A percentile compares a stretch with the other conserved stretches of the same genome.
phyloP scores from a whole-genome alignment of 2,113 vertebrate genomes.

The Aptenodytes forsteri region DNA sequence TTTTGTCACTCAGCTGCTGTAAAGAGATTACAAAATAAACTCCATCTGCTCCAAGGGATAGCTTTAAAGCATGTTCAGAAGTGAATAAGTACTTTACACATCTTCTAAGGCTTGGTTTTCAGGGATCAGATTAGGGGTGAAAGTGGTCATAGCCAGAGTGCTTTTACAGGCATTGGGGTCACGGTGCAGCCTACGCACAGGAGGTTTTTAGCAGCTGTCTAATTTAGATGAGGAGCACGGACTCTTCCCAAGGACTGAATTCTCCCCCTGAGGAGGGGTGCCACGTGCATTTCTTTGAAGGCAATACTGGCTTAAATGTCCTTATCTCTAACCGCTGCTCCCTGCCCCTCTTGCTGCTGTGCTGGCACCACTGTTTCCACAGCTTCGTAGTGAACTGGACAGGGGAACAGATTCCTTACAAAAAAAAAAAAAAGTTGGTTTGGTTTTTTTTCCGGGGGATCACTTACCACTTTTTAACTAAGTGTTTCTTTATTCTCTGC shows the following conservation, averaged over 20 bases:
- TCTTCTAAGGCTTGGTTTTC: neutral
- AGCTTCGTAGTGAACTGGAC: neutral
- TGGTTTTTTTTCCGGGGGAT: neutral
- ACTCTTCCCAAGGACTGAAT: neutral
- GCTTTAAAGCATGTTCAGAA: constrained; percentile 37
- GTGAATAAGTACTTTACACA: neutral
- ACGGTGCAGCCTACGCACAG: neutral
- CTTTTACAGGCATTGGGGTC: neutral
- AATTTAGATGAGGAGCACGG: neutral
- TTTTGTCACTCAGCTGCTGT: constrained; percentile 7
- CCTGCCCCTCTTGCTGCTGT: neutral
- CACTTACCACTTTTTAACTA: neutral
- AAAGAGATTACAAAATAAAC: constrained; percentile 55
- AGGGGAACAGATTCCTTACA: neutral
- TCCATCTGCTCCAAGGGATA: constrained; percentile 42
- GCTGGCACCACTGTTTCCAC: neutral
- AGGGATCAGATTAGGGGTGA: constrained; percentile 11
- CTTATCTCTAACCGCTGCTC: neutral
- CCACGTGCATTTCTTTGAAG: neutral
- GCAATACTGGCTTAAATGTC: neutral
- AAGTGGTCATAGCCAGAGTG: neutral
- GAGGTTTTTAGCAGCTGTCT: neutral
- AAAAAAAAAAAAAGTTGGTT: neutral
- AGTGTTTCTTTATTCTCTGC: neutral
- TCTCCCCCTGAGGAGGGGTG: neutral